A percentile compares a stretch with the other conserved stretches of the same genome.
phyloP scores from a whole-genome alignment of 2,888 invertebrate genomes.

The Lithosia quadra region DNA sequence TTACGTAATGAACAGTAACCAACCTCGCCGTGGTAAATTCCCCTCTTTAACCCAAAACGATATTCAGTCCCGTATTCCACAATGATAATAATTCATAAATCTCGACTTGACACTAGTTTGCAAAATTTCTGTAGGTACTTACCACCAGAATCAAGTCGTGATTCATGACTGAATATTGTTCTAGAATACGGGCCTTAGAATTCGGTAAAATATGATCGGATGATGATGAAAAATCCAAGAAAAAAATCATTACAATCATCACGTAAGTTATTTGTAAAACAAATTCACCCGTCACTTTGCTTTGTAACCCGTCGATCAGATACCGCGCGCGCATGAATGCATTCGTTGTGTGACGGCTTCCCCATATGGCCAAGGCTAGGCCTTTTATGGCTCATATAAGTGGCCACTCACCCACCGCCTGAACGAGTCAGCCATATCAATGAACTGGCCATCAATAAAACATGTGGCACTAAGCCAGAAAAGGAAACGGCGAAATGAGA shows the following conservation, averaged over 20 bases:
- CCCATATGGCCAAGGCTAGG: slow-evolving; percentile 85
- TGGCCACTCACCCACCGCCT: slow-evolving; percentile 85
- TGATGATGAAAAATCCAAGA: too few relatives aligned
- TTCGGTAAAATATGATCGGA: too few relatives aligned
- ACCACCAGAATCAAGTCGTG: too few relatives aligned
- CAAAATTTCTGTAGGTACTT: too few relatives aligned
- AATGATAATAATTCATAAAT: too few relatives aligned
- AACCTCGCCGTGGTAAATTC: too few relatives aligned
- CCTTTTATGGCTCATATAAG: slow-evolving; percentile 86
- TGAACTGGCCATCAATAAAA: slow-evolving; percentile 87
- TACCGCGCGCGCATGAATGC: slow-evolving; percentile 84
- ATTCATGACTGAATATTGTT: too few relatives aligned
- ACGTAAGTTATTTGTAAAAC: slow-evolving; percentile 60
- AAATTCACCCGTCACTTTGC: slow-evolving; percentile 72
- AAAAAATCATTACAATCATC: slow-evolving; percentile 42
- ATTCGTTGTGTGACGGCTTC: slow-evolving; percentile 80
- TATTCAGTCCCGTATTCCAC: too few relatives aligned
- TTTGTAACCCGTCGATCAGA: slow-evolving; percentile 78
- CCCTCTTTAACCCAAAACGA: too few relatives aligned
- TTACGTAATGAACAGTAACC: background rate
- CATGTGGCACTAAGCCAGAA: slow-evolving; percentile 84
- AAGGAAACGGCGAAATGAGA: slow-evolving; percentile 85
- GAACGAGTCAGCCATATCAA: slow-evolving; percentile 87
- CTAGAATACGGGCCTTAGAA: too few relatives aligned
- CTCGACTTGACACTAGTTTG: too few relatives aligned